Conservation (phyloP, 2,888 invertebrate species). For the Steinernema scapterisci region DNA sequence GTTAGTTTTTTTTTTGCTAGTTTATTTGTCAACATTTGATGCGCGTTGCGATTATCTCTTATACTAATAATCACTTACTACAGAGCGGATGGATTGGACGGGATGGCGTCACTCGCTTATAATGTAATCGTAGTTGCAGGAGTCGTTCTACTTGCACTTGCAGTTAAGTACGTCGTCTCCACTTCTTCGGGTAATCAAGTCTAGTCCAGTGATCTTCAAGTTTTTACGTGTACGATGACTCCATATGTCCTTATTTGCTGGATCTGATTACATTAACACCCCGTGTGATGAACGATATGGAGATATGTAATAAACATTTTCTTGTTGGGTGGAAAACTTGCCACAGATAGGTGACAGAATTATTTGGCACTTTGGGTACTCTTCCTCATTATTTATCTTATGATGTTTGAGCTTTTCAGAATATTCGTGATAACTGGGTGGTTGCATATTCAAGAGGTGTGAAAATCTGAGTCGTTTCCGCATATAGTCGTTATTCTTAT, state of each 20-base stretch:
- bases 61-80: neutral
- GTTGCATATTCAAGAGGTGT: too few species aligned
- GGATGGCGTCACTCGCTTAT: conserved; percentile 57
- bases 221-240: conserved; percentile 2
- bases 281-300: too few species aligned
- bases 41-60: neutral
- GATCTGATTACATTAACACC: too few species aligned
- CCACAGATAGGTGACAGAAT: too few species aligned
- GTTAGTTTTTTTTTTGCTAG: conserved; percentile 32
- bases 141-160: conserved; percentile 65
- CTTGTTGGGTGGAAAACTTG: too few species aligned
- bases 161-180: conserved; percentile 65
- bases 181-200: conserved; percentile 50
- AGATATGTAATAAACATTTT: too few species aligned
- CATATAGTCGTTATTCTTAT: too few species aligned
- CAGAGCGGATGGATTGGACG: conserved; percentile 30
- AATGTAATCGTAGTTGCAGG: conserved; percentile 65
- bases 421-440: too few species aligned
- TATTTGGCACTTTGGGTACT: too few species aligned
- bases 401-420: too few species aligned
- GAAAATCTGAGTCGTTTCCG: too few species aligned
- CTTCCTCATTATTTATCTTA: too few species aligned
- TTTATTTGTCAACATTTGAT: neutral
- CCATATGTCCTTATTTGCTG: neutral
- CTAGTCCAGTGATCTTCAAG: conserved; percentile 12